These are phyloP conservation scores for Bombus ignitus DNA, from an alignment of 1,140 invertebrate genomes.

Conservation along the genomic window DNA sequence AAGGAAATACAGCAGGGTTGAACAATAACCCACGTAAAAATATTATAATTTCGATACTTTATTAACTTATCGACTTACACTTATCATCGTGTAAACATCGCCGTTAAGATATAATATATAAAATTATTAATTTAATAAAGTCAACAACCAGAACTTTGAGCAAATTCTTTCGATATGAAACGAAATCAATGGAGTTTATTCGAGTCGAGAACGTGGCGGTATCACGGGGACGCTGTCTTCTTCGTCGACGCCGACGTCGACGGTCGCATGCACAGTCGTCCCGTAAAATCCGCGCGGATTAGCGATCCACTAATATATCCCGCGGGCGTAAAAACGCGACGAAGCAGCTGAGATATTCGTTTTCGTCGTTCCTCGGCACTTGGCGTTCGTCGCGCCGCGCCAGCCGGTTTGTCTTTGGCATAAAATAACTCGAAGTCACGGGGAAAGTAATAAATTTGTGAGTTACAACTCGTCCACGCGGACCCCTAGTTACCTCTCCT, in stretches of 20 bases:
- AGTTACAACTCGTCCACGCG: constrained; percentile 65
- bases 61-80: no score
- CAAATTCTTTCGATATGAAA: constrained; percentile 5
- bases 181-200: constrained; percentile 31
- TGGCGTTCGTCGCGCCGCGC: background rate
- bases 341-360: constrained; percentile 79
- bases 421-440: constrained; percentile 74
- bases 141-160: fast-evolving
- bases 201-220: constrained; percentile 2
- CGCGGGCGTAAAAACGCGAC: constrained; percentile 76
- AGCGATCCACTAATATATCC: constrained; percentile 80
- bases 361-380: constrained; percentile 49
- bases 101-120: no score
- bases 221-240: background rate
- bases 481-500: constrained; percentile 47
- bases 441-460: constrained; percentile 77
- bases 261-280: constrained; percentile 65
- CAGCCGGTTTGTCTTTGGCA: constrained; percentile 73
- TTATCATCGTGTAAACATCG: no score
- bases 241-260: constrained; percentile 31
- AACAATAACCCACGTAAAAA: no score
- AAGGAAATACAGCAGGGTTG: no score
- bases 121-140: background rate
- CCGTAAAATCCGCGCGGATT: constrained; percentile 80
- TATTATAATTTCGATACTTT: no score